A percentile compares a stretch with the other conserved stretches of the same genome.
Conservation (phyloP, 1,140 invertebrate species). For the Lordiphosa mommai region DNA sequence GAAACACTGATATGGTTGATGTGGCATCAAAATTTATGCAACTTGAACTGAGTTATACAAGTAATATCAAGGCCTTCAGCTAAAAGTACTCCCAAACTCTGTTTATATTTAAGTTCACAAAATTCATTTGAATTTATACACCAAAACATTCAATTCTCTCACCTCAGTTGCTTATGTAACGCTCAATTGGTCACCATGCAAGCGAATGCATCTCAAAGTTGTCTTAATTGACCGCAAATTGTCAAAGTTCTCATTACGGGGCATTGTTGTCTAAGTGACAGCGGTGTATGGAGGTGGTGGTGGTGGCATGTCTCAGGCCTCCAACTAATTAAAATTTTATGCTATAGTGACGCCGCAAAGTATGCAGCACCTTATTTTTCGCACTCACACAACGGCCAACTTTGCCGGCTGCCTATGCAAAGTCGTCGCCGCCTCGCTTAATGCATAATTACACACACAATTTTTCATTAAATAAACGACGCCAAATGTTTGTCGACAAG, state of each 20-base stretch:
- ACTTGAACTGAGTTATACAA: too few species aligned
- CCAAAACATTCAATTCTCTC: too few species aligned
- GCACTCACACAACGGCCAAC: constrained; percentile 5
- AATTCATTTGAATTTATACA: too few species aligned
- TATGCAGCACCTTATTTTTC: constrained; percentile 43
- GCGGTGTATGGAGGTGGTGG: constrained; percentile 1
- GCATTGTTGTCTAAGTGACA: constrained; percentile 12
- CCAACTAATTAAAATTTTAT: constrained; percentile 72
- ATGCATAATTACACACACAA: constrained; percentile 77
- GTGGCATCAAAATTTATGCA: too few species aligned
- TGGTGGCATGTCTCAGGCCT: constrained; percentile 25
- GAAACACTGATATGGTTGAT: too few species aligned
- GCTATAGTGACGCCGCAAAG: constrained; percentile 50
- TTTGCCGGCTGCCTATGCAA: constrained; percentile 25
- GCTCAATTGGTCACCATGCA: background rate
- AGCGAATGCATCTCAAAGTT: constrained; percentile 7
- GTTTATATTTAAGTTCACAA: too few species aligned
- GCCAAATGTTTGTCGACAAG: constrained; percentile 62
- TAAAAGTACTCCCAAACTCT: too few species aligned
- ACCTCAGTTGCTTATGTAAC: background rate
- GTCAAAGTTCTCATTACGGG: constrained; percentile 14
- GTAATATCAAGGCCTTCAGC: too few species aligned
- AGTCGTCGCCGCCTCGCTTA: constrained; percentile 44
- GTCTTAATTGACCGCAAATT: constrained; percentile 45
- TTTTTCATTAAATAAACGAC: constrained; percentile 70